Evolutionary conservation across 2,113 vertebrate genomes (phyloP).

Genomic region (Mesitornis unicolor): DNA sequence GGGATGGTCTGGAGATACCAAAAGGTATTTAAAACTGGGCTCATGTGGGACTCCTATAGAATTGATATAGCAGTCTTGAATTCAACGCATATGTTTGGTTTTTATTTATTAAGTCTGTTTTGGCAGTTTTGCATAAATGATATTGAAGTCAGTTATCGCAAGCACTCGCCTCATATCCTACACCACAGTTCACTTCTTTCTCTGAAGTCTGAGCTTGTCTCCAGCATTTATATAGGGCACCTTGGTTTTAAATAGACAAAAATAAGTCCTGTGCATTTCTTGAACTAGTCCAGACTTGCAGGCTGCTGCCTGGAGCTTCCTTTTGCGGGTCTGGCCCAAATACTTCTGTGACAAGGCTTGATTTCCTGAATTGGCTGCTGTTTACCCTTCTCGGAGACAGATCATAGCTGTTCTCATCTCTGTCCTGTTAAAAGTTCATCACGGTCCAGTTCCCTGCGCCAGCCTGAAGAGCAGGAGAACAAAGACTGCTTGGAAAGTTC

Average conservation of each 20-base stretch:
- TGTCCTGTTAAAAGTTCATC: neutral
- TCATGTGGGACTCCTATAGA: accelerated
- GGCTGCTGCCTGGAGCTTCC: neutral
- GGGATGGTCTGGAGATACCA: neutral
- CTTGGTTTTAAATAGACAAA: neutral
- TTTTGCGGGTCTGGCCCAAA: accelerated
- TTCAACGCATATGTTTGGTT: accelerated
- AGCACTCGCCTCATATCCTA: neutral
- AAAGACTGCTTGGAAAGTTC: neutral
- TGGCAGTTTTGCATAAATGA: neutral
- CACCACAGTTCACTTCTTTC: neutral
- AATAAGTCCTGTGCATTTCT: neutral
- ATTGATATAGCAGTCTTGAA: neutral
- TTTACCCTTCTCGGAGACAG: neutral
- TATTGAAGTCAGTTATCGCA: no score
- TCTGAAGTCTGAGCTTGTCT: neutral
- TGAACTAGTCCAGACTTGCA: neutral
- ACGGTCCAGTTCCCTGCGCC: neutral
- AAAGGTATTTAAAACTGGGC: neutral
- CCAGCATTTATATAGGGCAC: neutral
- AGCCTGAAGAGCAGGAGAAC: constrained; percentile 5
- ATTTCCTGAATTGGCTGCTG: neutral
- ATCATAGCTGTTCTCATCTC: neutral
- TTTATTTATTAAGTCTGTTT: neutral
- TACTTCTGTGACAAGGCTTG: neutral